Conservation (phyloP, 2,888 invertebrate genomes). For the Nycteola revayana region DNA sequence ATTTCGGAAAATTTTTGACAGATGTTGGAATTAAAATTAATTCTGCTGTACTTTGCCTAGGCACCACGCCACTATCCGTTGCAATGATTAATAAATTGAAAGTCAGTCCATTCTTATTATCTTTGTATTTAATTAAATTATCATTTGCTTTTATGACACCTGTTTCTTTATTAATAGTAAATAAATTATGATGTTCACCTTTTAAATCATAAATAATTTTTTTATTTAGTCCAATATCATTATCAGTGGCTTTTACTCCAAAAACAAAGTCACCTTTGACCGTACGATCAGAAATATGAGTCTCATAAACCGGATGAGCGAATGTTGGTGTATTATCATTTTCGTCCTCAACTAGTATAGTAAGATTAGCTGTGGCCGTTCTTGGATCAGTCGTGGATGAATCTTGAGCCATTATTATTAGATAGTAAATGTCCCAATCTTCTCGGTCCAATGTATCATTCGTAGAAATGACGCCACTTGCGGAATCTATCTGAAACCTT, state of each 20-base stretch:
- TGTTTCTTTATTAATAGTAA: constrained; percentile 89
- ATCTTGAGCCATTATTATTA: constrained; percentile 94
- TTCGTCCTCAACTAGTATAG: constrained; percentile 89
- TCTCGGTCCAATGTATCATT: constrained; percentile 89
- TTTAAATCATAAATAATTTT: constrained; percentile 89
- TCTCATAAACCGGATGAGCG: constrained; percentile 87
- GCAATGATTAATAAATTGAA: constrained; percentile 90
- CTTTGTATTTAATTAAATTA: constrained; percentile 82
- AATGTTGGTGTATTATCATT: constrained; percentile 94
- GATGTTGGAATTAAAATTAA: constrained; percentile 90
- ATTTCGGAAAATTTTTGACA: constrained; percentile 90
- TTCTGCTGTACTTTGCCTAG: constrained; percentile 87
- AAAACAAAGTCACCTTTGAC: constrained; percentile 92
- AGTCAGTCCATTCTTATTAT: constrained; percentile 78
- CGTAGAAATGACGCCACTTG: constrained; percentile 90
- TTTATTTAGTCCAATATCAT: constrained; percentile 91
- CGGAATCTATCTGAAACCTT: constrained; percentile 89
- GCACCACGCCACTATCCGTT: constrained; percentile 88
- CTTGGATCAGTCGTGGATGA: constrained; percentile 92
- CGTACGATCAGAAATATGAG: constrained; percentile 92
- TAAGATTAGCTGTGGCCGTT: constrained; percentile 91
- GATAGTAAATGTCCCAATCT: constrained; percentile 87
- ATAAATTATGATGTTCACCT: constrained; percentile 89
- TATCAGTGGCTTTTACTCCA: constrained; percentile 93
- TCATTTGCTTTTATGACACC: constrained; percentile 93